A percentile compares a stretch with the other conserved stretches of the same genome.
phyloP scores from a whole-genome alignment of 2,797 vertebrate genomes.

The Rhyacichthys aspro region DNA sequence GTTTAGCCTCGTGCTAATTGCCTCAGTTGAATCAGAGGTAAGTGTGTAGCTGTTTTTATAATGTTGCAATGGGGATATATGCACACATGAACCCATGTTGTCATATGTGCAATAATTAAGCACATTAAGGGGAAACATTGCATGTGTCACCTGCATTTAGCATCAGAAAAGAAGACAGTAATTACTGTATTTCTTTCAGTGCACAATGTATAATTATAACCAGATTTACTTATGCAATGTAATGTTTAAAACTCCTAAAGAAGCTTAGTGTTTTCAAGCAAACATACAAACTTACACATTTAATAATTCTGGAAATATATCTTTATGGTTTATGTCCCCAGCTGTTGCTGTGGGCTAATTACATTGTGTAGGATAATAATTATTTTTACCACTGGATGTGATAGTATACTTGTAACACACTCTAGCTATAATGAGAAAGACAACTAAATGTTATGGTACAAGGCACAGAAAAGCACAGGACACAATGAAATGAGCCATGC shows the following conservation, averaged over 20 bases:
- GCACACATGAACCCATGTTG: conserved; percentile 29
- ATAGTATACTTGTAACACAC: not conserved
- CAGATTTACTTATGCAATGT: conserved; percentile 20
- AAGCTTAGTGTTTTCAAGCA: conserved; percentile 32
- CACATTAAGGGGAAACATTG: conserved; percentile 30
- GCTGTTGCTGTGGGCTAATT: conserved; percentile 3
- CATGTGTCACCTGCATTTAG: conserved; percentile 52
- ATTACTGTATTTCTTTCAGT: conserved; percentile 31
- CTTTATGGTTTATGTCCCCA: not conserved
- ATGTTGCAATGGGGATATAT: conserved; percentile 39
- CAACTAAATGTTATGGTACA: conserved; percentile 3
- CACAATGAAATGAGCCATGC: conserved; percentile 3
- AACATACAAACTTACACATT: conserved; percentile 2
- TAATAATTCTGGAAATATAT: not conserved
- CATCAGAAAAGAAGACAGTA: conserved; percentile 40
- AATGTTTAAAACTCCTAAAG: conserved; percentile 35
- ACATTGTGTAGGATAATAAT: conserved; percentile 3
- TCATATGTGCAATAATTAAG: conserved; percentile 58
- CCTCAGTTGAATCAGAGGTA: conserved; percentile 51
- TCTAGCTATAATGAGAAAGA: not conserved
- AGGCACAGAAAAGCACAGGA: not conserved
- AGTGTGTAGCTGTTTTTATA: conserved; percentile 41
- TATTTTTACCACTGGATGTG: conserved; percentile 1
- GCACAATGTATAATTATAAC: conserved; percentile 35
- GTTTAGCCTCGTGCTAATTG: conserved; percentile 65